phyloP scores from a whole-genome alignment of 2,113 vertebrate genomes.

The Helogale parvula region DNA sequence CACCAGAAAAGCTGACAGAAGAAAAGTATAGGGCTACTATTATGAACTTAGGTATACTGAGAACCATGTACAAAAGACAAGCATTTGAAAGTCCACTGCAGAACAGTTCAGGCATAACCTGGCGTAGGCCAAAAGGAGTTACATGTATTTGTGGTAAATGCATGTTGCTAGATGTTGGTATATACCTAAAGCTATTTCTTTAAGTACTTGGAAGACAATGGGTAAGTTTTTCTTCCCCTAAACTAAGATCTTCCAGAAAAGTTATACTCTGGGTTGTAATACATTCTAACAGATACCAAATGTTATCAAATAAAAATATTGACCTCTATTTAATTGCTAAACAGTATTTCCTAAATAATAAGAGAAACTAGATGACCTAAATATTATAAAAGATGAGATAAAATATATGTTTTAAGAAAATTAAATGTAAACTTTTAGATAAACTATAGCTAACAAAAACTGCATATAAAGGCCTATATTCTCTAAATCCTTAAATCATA shows the following conservation, averaged over 20 bases:
- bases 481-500: background rate
- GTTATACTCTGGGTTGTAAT: background rate
- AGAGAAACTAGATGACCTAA: background rate
- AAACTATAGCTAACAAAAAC: background rate
- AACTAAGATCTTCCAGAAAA: background rate
- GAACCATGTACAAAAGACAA: background rate
- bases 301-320: slow-evolving; percentile 25
- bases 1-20: background rate
- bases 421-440: background rate
- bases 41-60: background rate
- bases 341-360: slow-evolving; percentile 12
- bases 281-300: background rate
- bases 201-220: background rate
- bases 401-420: background rate
- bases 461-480: background rate
- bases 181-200: background rate
- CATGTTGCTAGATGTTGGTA: background rate
- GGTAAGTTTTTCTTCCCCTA: background rate
- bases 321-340: background rate
- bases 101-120: background rate
- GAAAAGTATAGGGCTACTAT: background rate
- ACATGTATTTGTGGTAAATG: background rate
- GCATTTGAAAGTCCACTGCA: background rate
- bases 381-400: background rate
- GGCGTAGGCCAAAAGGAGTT: background rate